phyloP scores from a whole-genome alignment of 2,113 vertebrate genomes.

The Dunckerocampus dactyliophorus region DNA sequence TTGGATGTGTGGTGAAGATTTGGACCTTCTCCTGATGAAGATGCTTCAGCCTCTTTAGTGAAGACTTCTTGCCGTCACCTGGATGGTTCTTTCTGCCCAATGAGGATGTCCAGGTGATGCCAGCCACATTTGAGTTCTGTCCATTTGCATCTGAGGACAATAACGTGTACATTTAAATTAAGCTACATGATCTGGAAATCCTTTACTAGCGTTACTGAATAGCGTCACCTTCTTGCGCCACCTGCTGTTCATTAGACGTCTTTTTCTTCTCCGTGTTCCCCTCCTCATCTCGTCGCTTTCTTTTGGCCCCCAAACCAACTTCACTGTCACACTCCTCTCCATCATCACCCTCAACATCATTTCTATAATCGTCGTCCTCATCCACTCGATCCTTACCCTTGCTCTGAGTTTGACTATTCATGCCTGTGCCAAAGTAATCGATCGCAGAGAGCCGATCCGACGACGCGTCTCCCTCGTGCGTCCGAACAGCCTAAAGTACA shows the following conservation, averaged over 20 bases:
- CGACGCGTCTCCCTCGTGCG: constrained; percentile 27
- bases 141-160: neutral
- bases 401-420: constrained; percentile 34
- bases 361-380: neutral
- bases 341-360: constrained; percentile 13
- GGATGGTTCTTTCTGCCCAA: constrained; percentile 70
- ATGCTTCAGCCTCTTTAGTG: constrained; percentile 79
- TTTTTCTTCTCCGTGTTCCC: constrained; percentile 61
- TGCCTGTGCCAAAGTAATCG: constrained; percentile 60
- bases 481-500: constrained; percentile 42
- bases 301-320: constrained; percentile 30
- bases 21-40: constrained; percentile 85
- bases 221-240: constrained; percentile 26
- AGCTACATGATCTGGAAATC: neutral
- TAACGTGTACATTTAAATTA: neutral
- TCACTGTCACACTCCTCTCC: constrained; percentile 29
- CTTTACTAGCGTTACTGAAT: too few species aligned
- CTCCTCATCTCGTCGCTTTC: neutral
- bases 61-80: constrained; percentile 63
- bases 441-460: constrained; percentile 49
- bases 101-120: constrained; percentile 84
- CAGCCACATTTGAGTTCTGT: constrained; percentile 12
- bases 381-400: neutral
- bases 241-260: constrained; percentile 26
- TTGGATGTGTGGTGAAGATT: neutral